These are phyloP conservation scores for Lytechinus variegatus DNA, from an alignment of 35 echinoderm and acorn worm species.

Conservation along the genomic window DNA sequence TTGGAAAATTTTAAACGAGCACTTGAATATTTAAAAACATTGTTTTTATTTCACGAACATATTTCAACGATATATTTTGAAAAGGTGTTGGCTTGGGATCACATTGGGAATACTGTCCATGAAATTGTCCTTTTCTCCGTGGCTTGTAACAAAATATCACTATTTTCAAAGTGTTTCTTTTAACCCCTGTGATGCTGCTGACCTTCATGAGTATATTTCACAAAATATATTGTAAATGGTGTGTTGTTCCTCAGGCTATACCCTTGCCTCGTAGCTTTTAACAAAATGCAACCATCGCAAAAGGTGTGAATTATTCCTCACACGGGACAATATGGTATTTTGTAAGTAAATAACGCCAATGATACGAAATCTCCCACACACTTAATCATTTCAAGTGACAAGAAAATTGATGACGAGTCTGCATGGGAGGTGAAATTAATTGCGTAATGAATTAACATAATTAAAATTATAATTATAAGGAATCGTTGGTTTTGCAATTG, in stretches of 20 bases:
- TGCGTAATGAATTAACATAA: not conserved
- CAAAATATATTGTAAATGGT: no score
- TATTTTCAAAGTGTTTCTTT: not conserved
- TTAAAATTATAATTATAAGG: not conserved
- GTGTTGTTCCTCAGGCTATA: no score
- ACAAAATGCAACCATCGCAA: not conserved
- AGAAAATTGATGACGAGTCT: not conserved
- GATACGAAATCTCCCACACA: not conserved
- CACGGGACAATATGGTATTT: not conserved
- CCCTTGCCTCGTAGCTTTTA: not conserved
- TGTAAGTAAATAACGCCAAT: not conserved
- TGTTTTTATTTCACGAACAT: not conserved
- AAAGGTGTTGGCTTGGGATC: not conserved
- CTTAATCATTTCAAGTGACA: not conserved
- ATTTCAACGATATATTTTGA: no score
- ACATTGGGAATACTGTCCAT: not conserved
- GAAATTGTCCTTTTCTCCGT: not conserved
- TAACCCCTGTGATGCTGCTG: not conserved
- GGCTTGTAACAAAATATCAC: not conserved
- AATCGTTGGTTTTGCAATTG: not conserved
- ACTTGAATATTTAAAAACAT: not conserved
- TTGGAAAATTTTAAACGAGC: not conserved
- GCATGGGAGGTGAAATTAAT: not conserved
- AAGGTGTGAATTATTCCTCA: not conserved
- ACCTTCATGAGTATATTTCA: no score